Evolutionary conservation across 2,888 invertebrate species (phyloP).

Genomic region (Nudaria mundana): DNA sequence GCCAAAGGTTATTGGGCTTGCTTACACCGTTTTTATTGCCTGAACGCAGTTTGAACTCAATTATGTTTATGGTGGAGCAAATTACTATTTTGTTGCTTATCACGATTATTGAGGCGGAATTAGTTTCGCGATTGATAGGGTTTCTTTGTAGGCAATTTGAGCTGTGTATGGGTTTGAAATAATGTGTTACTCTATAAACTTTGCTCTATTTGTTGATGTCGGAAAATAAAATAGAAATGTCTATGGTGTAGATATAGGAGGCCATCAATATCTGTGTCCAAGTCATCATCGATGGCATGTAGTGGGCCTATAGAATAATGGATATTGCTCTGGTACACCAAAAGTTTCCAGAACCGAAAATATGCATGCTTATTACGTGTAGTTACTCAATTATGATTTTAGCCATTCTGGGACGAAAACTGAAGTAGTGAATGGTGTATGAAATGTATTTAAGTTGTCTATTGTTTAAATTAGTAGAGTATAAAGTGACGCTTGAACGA

Average conservation of each 20-base stretch:
- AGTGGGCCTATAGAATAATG: no score
- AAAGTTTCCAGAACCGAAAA: no score
- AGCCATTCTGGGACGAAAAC: no score
- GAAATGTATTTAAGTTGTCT: no score
- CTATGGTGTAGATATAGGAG: neutral
- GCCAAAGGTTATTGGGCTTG: conserved; percentile 77
- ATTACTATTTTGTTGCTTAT: conserved; percentile 81
- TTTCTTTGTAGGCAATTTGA: conserved; percentile 47
- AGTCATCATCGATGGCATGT: neutral
- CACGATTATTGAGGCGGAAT: conserved; percentile 76
- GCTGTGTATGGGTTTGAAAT: conserved; percentile 17
- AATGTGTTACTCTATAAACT: conserved; percentile 20
- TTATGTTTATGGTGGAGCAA: conserved; percentile 79
- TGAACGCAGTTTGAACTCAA: conserved; percentile 80
- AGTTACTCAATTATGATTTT: no score
- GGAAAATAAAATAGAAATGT: conserved; percentile 7
- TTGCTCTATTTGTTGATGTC: conserved; percentile 18
- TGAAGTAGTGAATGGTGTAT: no score
- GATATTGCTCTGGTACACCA: no score
- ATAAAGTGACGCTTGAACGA: no score
- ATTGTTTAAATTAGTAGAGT: no score
- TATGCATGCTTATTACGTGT: no score
- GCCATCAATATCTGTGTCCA: neutral
- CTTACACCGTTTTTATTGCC: conserved; percentile 80
- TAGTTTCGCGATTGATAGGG: conserved; percentile 71